Base-by-base conservation (phyloP, 2,113 vertebrate genomes). In the Pachycephala philippinensis region DNA sequence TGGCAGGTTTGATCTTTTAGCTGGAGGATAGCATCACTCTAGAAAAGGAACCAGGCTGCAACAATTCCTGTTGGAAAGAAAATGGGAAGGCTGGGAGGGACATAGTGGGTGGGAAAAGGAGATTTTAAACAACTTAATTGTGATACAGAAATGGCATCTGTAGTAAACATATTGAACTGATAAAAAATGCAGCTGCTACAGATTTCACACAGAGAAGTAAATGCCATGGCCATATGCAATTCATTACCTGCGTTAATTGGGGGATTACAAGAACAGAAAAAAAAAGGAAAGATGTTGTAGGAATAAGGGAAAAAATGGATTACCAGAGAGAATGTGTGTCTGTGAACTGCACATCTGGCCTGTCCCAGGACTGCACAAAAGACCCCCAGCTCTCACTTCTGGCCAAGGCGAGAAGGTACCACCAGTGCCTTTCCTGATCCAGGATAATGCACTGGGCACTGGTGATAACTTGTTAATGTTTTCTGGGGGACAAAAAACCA, bases 211-310 rank as follows among this genome's bases (percentile, higher is more conserved):
- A 94, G 95, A 96, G 93, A 95, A 96, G 90, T 84, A 95, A 97
- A 94, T 84, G 93, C 64, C 9, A 18, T 70, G 78, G 83, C 94
- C 96, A 95, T 95, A 89, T 97, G 93, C 81, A 96, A 97, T 97
- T 93, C 84, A 96, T 95, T 95, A 94, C 94, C 86, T 95, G 85
- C 18, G 84, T 95, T 98, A 97, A 98, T 95, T 97, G 95, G 95
- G 91, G 88, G 90, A 81, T 84, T 56, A 14, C 14, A 24, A 11
- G 61, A 35, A 76, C 39, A n/a, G 19, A 24, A 44, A 74, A 64
- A 79, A 57, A 56, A 75, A 15, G 3, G 69, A 69, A 94, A 91
- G 68, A 52, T 95, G 61, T 49, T n/a, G 31, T 40, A 70, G 77
- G 70, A 40, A 91, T 84, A 77, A 23, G 63, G 54, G 92, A 80